Evolutionary conservation across 2,113 vertebrate genomes (phyloP).

Genomic region (Ammodytes dubius): DNA sequence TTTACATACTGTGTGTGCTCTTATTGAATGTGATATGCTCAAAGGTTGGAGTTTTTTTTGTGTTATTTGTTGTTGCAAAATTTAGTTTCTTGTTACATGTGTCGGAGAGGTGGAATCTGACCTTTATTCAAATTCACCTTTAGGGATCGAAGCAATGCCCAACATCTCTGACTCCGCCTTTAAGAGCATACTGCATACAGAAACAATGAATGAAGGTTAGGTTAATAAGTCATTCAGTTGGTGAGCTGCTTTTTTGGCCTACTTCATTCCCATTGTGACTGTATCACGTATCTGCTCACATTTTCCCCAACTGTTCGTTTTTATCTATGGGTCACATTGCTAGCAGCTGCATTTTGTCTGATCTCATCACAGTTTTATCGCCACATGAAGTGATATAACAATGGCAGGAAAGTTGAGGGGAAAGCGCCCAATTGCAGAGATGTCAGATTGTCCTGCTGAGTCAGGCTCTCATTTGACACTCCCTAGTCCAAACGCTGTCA

Average conservation of each 20-base stretch:
- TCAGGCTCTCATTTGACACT: conserved; percentile 25
- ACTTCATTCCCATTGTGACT: background rate
- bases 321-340: conserved; percentile 1
- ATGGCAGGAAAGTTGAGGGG: background rate
- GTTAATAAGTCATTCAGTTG: background rate
- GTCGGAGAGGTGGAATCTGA: too few species aligned
- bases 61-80: too few species aligned
- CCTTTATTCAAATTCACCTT: too few species aligned
- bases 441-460: conserved; percentile 34
- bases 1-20: too few species aligned
- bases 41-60: too few species aligned
- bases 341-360: conserved; percentile 9
- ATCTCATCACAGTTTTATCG: conserved; percentile 22
- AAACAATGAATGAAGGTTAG: background rate
- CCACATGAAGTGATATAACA: conserved; percentile 25
- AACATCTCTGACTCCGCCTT: too few species aligned
- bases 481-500: background rate
- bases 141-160: too few species aligned
- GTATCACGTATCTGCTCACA: background rate
- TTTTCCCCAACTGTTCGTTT: background rate
- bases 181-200: background rate
- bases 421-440: conserved; percentile 17
- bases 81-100: too few species aligned
- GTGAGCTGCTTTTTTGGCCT: background rate
- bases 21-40: too few species aligned